phyloP scores from a whole-genome alignment of 2,888 invertebrate species.

The Scaptomyza cyrtandrae region DNA sequence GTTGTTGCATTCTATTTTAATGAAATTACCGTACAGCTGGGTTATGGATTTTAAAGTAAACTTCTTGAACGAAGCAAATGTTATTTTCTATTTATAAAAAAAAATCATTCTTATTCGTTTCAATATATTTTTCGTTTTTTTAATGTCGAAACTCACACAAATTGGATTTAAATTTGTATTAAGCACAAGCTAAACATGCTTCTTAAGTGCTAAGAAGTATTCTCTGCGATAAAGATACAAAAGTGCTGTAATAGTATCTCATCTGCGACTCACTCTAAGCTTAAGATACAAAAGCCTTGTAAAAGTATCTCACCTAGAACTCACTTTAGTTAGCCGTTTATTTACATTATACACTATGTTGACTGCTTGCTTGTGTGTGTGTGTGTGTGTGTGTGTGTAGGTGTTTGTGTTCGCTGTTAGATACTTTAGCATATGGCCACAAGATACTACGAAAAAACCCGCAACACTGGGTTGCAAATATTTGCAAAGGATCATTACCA shows the following conservation, averaged over 20 bases:
- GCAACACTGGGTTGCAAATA: conserved; percentile 54
- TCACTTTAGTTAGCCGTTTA: background rate
- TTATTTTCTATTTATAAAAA: background rate
- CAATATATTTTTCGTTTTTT: background rate
- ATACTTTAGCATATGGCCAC: conserved; percentile 40
- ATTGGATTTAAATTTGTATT: background rate
- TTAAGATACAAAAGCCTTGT: conserved; percentile 5
- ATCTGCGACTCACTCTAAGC: no score
- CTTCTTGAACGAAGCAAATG: background rate
- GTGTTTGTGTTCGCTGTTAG: conserved; percentile 23
- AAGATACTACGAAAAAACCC: conserved; percentile 5
- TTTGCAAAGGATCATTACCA: conserved; percentile 69
- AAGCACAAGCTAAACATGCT: background rate
- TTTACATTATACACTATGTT: conserved; percentile 26
- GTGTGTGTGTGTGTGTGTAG: conserved; percentile 21
- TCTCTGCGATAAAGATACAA: background rate
- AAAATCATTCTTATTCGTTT: background rate
- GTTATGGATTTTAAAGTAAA: conserved; percentile 22
- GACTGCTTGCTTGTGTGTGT: conserved; percentile 22
- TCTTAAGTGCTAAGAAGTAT: background rate
- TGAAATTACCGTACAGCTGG: conserved; percentile 41
- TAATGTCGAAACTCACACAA: background rate
- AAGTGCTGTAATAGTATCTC: background rate
- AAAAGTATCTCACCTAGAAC: conserved; percentile 1
- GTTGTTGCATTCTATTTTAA: conserved; percentile 19